These are phyloP conservation scores for Candidula unifasciata DNA, from an alignment of 2,888 invertebrate genomes.

Conservation along the genomic window DNA sequence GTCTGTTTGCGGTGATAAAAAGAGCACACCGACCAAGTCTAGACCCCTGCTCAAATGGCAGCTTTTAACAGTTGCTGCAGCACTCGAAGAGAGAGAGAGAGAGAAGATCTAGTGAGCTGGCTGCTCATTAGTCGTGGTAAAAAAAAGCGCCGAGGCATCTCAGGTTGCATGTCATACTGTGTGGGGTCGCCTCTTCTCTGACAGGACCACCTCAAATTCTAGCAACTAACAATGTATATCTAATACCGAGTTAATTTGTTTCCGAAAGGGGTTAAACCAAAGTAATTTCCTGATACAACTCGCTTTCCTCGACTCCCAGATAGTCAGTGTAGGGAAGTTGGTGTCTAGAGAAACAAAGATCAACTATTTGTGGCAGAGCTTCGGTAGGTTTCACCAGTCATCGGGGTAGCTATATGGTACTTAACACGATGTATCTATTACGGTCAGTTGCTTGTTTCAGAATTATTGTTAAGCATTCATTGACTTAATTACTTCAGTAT, in stretches of 20 bases:
- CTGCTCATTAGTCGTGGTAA: conserved; percentile 46
- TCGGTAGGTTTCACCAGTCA: no score
- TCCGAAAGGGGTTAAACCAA: background rate
- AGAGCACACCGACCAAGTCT: background rate
- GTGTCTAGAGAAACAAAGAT: no score
- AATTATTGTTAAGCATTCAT: no score
- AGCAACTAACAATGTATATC: conserved; percentile 11
- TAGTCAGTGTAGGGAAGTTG: no score
- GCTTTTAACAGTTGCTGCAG: background rate
- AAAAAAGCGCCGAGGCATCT: conserved; percentile 32
- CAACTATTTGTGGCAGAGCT: no score
- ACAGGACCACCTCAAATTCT: conserved; percentile 41
- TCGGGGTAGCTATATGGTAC: no score
- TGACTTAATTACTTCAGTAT: no score
- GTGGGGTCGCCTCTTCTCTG: background rate
- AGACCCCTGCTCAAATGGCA: background rate
- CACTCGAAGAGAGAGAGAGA: background rate
- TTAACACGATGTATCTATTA: no score
- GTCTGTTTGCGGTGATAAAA: no score
- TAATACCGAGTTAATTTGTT: conserved; percentile 34
- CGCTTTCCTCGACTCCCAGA: background rate
- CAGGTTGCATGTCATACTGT: conserved; percentile 42
- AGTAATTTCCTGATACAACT: no score
- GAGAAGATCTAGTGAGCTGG: background rate
- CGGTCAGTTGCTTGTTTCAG: no score